Evolutionary conservation across 2,888 invertebrate species (phyloP).

Genomic region (Acleris literana): DNA sequence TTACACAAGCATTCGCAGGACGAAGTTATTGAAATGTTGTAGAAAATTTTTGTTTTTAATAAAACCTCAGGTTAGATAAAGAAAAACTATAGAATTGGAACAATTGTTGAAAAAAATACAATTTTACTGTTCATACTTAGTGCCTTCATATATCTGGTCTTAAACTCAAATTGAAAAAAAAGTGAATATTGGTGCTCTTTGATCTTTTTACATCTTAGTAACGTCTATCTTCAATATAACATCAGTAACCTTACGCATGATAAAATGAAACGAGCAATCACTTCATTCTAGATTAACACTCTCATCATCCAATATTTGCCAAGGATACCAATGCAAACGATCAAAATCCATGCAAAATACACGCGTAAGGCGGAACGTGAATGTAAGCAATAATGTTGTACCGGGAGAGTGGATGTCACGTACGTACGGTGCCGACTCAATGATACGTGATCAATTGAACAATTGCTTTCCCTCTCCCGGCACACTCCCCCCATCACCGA

Average conservation of each 20-base stretch:
- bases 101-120: background rate
- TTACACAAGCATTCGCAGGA: slow-evolving; percentile 49
- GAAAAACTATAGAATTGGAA: background rate
- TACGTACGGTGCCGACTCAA: slow-evolving; percentile 43
- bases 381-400: slow-evolving; percentile 34
- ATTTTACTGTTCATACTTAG: too few species aligned
- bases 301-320: slow-evolving; percentile 35
- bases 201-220: too few species aligned
- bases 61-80: slow-evolving; percentile 31
- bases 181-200: too few species aligned
- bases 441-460: slow-evolving; percentile 63
- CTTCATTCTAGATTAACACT: slow-evolving; percentile 25
- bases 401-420: slow-evolving; percentile 31
- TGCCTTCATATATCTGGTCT: too few species aligned
- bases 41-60: slow-evolving; percentile 43
- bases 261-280: slow-evolving; percentile 23
- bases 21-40: slow-evolving; percentile 61
- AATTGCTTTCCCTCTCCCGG: slow-evolving; percentile 50
- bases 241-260: background rate
- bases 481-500: slow-evolving; percentile 17
- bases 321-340: slow-evolving; percentile 25
- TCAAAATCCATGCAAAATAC: slow-evolving; percentile 35
- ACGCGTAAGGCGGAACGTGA: slow-evolving; percentile 26
- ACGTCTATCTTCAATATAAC: too few species aligned
- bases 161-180: too few species aligned